A percentile compares a stretch with the other conserved stretches of the same genome.
Evolutionary conservation across 2,888 invertebrate species (phyloP).

Genomic region (Mellilla xanthometata): DNA sequence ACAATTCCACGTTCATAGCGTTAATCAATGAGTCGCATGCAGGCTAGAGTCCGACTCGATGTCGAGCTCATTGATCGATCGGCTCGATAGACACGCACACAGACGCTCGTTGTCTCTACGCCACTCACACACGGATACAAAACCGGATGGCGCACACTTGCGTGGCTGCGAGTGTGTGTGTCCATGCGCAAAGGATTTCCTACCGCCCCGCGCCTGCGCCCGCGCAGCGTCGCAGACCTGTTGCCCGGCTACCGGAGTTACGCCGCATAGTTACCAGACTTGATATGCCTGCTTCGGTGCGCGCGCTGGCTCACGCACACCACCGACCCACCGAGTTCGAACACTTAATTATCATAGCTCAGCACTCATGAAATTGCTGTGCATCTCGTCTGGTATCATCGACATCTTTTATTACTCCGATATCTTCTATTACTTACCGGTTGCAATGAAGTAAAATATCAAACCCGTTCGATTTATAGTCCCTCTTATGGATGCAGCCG

Average conservation of each 20-base stretch:
- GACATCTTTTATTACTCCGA: constrained; percentile 71
- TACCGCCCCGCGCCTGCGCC: constrained; percentile 67
- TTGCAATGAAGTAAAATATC: constrained; percentile 65
- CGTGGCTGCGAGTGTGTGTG: constrained; percentile 50
- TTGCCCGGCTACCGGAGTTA: constrained; percentile 82
- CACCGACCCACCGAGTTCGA: constrained; percentile 53
- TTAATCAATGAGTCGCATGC: constrained; percentile 82
- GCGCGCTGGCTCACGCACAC: constrained; percentile 62
- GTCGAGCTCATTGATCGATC: constrained; percentile 82
- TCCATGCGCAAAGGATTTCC: constrained; percentile 76
- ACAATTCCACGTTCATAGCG: constrained; percentile 81
- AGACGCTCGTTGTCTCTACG: constrained; percentile 47
- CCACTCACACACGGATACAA: constrained; percentile 59
- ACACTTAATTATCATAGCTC: constrained; percentile 74
- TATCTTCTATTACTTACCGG: constrained; percentile 73
- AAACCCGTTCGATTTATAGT: constrained; percentile 67
- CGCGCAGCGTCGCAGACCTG: constrained; percentile 77
- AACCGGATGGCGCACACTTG: constrained; percentile 78
- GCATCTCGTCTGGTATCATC: constrained; percentile 68
- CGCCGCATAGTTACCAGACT: constrained; percentile 82
- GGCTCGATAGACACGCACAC: constrained; percentile 67
- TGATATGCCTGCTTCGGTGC: constrained; percentile 69
- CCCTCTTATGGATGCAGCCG: constrained; percentile 63
- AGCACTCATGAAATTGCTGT: constrained; percentile 73
- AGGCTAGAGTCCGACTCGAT: constrained; percentile 71